Base-by-base conservation (phyloP, 2,113 vertebrate species). In the Calyptommatus sinebrachiatus region DNA sequence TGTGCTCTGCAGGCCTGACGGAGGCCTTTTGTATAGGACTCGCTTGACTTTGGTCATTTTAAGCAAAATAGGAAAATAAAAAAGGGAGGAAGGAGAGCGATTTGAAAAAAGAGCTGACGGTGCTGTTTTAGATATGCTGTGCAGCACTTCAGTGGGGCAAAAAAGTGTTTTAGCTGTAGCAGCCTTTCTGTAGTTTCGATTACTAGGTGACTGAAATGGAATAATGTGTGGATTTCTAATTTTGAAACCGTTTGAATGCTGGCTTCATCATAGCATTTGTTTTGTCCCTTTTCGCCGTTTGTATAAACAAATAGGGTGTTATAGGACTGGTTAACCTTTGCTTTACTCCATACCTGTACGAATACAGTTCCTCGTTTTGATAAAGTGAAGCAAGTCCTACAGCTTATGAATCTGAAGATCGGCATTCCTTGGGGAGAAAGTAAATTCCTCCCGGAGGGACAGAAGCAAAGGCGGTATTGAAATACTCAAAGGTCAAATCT, bases 1-100 rank as follows among this genome's bases (percentile, higher is more conserved):
- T 99, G 98, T 77, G 97, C 98, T 73, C 95, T 99, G 69, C 98
- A 99, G 90, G 96, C 96, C 86, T 99, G 94, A 97, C 53, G 63
- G 77, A 81, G 31, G 26, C 8, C n/a, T 76, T 71, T 80, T 35
- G 10, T 87, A 76, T 66, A 90, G 88, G 88, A 90, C 91, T 91
- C 81, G 0, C 9, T 53, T 50, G 79, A 71, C 80, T 74, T 75
- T 3, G 35, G 18, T 83, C 7, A 80, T 78, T 80, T 90, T 90
- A 82, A 79, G 62, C 26, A 76, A 74, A 28, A 78, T 66, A 24
- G 71, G 31, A 81, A 72, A 88, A 88, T 68, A 84, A 70, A 86
- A 24, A 84, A 83, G 89, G 85, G 88, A 91, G 41, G 28, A 72
- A 46, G 10, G 31, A 46, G 24, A 88, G 88, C 22, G 86, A 84